Evolutionary conservation across 2,113 vertebrate genomes (phyloP), one percentile per base, ranked within the genome.

Genomic region (Mystacornis crossleyi): DNA sequence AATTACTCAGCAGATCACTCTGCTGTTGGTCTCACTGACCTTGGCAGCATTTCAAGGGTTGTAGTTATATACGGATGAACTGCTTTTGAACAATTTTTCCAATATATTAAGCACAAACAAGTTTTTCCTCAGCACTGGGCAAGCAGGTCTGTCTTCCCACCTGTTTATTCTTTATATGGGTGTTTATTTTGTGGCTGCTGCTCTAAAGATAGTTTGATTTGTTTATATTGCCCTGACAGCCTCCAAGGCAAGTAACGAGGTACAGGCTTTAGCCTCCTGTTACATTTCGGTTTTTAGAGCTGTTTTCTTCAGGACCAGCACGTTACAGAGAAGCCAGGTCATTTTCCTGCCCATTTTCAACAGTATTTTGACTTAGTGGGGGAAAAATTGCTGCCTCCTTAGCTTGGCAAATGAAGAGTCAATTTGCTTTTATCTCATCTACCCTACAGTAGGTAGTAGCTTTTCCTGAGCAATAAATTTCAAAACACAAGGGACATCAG

Each of bases 51-150:
- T 81, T 83, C 66, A 33, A 13, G 87, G 74, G 60, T 93, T 95
- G 92, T 38, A 66, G 64, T 95, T 97, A 80, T 31, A 86, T 64
- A 77, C 4, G 13, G 54, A 87, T 88, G 92, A 93, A 33, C 75
- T 95, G 71, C 69, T 95, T 83, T 90, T 91, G 66, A 91, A 84
- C 89, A 95, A 77, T 92, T 96, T 97, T 97, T 89, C 66, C 91
- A 73, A 43, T 88, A 54, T 86, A 95, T 94, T 96, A 89, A 80
- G 51, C 96, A 92, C 94, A 95, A 95, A 77, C 28, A 67, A 86
- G 81, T 85, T 81, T 97, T 93, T 92, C 60, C 26, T 95, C 64
- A 62, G 65, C 51, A 70, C 50, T 95, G 69, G 75, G 51, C 18
- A 8, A 87, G n/a, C 43, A 69, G 65, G 43, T 90, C 64, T 93